Percentiles rank a stretch among this genome's conserved stretches.
Evolutionary conservation across 2,113 vertebrate species (phyloP).

Genomic region (Dasyprocta punctata): DNA sequence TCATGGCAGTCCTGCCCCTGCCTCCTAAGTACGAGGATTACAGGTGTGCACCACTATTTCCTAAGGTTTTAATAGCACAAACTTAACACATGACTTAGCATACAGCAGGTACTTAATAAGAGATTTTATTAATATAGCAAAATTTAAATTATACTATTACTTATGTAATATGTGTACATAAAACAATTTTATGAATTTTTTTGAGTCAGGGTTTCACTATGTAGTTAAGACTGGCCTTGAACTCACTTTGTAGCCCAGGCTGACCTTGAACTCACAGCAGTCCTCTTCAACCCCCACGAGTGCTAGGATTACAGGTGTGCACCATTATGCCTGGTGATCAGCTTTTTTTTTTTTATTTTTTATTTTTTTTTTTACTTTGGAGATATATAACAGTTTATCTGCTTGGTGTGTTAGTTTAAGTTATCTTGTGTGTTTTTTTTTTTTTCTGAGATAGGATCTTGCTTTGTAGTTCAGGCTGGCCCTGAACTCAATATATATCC

Average conservation of each 20-base stretch:
- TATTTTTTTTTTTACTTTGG: not conserved
- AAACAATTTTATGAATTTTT: not conserved
- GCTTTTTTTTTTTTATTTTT: not conserved
- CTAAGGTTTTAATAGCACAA: conserved; percentile 3
- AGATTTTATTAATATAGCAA: conserved; percentile 33
- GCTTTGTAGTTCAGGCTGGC: not conserved
- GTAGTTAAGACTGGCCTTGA: too few species aligned
- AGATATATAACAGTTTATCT: conserved; percentile 37
- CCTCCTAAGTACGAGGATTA: not conserved
- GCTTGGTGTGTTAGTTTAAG: not conserved
- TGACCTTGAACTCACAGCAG: too few species aligned
- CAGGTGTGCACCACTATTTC: not conserved
- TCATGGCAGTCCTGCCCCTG: not conserved
- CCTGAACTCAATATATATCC: not conserved
- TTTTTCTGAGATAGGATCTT: not conserved
- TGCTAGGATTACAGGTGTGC: too few species aligned
- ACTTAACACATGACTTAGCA: not conserved
- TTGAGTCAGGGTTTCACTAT: too few species aligned
- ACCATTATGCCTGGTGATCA: not conserved
- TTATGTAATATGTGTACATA: not conserved
- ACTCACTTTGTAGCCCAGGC: too few species aligned
- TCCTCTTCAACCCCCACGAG: too few species aligned
- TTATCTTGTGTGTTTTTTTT: not conserved
- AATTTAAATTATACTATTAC: not conserved
- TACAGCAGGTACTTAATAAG: not conserved